Evolutionary conservation across 2,113 vertebrate species (phyloP).

Genomic region (Ginglymostoma cirratum): DNA sequence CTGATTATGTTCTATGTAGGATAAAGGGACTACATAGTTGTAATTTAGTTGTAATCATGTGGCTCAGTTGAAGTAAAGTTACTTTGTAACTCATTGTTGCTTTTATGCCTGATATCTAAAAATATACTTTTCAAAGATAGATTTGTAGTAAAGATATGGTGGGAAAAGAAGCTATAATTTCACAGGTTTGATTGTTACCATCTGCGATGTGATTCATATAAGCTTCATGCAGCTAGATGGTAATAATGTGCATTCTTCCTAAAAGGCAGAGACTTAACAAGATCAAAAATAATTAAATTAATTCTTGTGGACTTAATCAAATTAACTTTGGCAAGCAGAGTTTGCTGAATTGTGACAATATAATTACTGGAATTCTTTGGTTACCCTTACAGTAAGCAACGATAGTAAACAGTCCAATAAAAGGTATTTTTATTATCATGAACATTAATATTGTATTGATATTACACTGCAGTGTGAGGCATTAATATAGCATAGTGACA

Average conservation of each 20-base stretch:
- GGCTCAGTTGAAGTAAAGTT: slow-evolving; percentile 7
- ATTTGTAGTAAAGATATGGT: neutral
- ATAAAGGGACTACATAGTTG: neutral
- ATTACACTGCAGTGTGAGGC: neutral
- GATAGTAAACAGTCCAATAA: neutral
- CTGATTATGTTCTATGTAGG: neutral
- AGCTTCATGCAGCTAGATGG: neutral
- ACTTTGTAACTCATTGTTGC: neutral
- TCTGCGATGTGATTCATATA: neutral
- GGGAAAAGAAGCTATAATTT: neutral
- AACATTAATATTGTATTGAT: neutral
- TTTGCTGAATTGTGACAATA: neutral
- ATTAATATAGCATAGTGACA: neutral
- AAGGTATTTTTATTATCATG: neutral
- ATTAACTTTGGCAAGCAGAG: neutral
- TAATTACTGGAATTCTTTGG: neutral
- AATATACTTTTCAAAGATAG: neutral
- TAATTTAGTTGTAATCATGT: neutral
- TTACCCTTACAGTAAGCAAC: too few species aligned
- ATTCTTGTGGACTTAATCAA: neutral
- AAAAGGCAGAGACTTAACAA: neutral
- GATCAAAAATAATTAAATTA: neutral
- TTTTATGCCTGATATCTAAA: neutral
- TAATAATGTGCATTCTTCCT: neutral
- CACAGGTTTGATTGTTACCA: neutral